phyloP scores from a whole-genome alignment of 2,888 invertebrate genomes.

The Buathra laborator region DNA sequence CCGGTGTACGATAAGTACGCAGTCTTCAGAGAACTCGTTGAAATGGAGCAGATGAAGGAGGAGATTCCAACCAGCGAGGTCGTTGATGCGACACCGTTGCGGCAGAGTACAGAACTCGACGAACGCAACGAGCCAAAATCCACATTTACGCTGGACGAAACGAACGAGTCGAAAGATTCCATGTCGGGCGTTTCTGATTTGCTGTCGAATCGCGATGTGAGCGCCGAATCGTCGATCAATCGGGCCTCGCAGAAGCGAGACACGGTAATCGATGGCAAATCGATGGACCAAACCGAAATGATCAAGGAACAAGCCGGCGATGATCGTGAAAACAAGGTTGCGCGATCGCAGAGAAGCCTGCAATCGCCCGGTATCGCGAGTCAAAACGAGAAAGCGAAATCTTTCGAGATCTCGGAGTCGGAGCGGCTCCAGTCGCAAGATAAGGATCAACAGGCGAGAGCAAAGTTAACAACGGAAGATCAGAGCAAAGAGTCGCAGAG shows the following conservation, averaged over 20 bases:
- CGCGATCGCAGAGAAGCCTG: not conserved
- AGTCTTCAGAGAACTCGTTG: conserved; percentile 93
- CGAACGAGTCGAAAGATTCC: not conserved
- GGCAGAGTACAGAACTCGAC: conserved; percentile 63
- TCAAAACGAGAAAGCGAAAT: conserved; percentile 27
- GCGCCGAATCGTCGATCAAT: conserved; percentile 42
- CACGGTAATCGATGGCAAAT: conserved; percentile 21
- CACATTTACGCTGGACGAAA: not conserved
- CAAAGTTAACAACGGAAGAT: not conserved
- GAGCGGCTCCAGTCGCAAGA: not conserved
- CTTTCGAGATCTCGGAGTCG: conserved; percentile 15
- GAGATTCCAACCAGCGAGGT: conserved; percentile 72
- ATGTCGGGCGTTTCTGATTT: conserved; percentile 31
- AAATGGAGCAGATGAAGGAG: conserved; percentile 87
- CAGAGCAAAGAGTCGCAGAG: not conserved
- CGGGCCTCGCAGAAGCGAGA: conserved; percentile 27
- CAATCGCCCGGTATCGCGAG: not conserved
- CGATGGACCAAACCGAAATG: conserved; percentile 32
- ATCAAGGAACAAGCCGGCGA: conserved; percentile 45
- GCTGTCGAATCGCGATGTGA: conserved; percentile 42
- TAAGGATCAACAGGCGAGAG: not conserved
- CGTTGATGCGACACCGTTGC: conserved; percentile 79
- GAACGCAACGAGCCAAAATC: conserved; percentile 16
- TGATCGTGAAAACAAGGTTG: conserved; percentile 5
- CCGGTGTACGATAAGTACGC: conserved; percentile 93